Conservation (phyloP, 2,888 invertebrate species). For the Drosophila picticornis region DNA sequence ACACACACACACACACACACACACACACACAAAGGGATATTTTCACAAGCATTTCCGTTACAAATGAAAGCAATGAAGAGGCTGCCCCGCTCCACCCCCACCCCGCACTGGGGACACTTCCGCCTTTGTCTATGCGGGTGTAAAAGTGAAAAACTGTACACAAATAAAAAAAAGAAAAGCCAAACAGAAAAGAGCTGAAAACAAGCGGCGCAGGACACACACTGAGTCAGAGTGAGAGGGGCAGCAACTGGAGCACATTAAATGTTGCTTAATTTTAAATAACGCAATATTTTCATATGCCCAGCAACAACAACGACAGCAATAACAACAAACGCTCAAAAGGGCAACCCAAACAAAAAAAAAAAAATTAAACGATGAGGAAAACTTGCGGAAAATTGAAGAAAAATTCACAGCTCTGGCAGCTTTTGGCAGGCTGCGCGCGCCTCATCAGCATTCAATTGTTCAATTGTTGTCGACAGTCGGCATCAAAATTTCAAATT, state of each 20-base stretch:
- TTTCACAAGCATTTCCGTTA: constrained; percentile 80
- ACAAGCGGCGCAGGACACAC: constrained; percentile 35
- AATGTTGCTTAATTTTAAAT: constrained; percentile 77
- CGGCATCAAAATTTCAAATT: constrained; percentile 35
- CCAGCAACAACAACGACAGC: not conserved
- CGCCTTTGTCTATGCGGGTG: constrained; percentile 67
- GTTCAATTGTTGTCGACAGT: constrained; percentile 55
- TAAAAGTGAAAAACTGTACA: constrained; percentile 23
- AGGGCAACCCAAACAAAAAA: not conserved
- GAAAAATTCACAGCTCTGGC: constrained; percentile 11
- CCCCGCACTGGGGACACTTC: constrained; percentile 65
- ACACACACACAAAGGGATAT: constrained; percentile 60
- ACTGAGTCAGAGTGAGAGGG: constrained; percentile 5
- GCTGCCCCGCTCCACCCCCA: constrained; percentile 7
- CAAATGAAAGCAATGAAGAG: constrained; percentile 77
- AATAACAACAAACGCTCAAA: not conserved
- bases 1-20: constrained; percentile 10
- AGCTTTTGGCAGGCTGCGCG: not conserved
- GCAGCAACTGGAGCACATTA: constrained; percentile 45
- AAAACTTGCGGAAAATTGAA: constrained; percentile 5
- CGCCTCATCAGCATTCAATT: constrained; percentile 73
- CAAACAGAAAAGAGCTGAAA: constrained; percentile 14
- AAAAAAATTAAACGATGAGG: not conserved
- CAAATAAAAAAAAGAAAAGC: constrained; percentile 3
- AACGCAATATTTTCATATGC: constrained; percentile 48